These are phyloP conservation scores for Chromoteleia sp. DNA, from an alignment of 2,888 invertebrate species.

Conservation along the genomic window DNA sequence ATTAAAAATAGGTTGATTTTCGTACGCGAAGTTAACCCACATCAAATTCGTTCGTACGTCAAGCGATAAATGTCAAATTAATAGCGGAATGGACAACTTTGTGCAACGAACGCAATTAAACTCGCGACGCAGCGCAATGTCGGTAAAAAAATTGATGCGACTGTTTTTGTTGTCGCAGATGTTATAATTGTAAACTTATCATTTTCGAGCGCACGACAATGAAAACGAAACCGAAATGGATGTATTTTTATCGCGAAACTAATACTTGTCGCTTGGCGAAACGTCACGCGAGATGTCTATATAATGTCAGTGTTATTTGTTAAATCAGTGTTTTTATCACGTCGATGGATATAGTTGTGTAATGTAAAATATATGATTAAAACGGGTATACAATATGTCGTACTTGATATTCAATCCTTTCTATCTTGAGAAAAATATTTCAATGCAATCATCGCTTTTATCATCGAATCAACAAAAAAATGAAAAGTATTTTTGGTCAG, in stretches of 20 bases:
- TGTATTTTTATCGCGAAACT: slow-evolving; percentile 23
- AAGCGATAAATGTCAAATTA: slow-evolving; percentile 51
- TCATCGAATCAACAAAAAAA: slow-evolving; percentile 3
- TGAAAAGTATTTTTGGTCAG: neutral
- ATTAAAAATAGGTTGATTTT: slow-evolving; percentile 41
- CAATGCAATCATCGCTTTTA: slow-evolving; percentile 9
- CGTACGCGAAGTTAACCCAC: slow-evolving; percentile 25
- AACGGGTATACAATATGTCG: slow-evolving; percentile 16
- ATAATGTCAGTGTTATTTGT: slow-evolving; percentile 26
- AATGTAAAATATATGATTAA: slow-evolving; percentile 45
- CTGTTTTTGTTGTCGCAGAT: slow-evolving; percentile 25
- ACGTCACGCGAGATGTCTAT: slow-evolving; percentile 28
- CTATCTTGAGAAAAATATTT: slow-evolving; percentile 8
- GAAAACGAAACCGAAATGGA: slow-evolving; percentile 31
- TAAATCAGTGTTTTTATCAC: slow-evolving; percentile 40
- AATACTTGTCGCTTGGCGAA: slow-evolving; percentile 31
- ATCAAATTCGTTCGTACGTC: slow-evolving; percentile 29
- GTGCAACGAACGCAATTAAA: slow-evolving; percentile 25
- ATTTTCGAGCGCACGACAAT: slow-evolving; percentile 11
- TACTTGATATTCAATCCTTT: slow-evolving; percentile 30
- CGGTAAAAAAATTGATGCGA: slow-evolving; percentile 25
- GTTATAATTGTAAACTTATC: slow-evolving; percentile 35
- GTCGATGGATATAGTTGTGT: slow-evolving; percentile 28
- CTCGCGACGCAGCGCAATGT: slow-evolving; percentile 26
- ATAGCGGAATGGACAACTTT: slow-evolving; percentile 16